Evolutionary conservation across 1,140 invertebrate species (phyloP).

Genomic region (Drosophila paulistorum): DNA sequence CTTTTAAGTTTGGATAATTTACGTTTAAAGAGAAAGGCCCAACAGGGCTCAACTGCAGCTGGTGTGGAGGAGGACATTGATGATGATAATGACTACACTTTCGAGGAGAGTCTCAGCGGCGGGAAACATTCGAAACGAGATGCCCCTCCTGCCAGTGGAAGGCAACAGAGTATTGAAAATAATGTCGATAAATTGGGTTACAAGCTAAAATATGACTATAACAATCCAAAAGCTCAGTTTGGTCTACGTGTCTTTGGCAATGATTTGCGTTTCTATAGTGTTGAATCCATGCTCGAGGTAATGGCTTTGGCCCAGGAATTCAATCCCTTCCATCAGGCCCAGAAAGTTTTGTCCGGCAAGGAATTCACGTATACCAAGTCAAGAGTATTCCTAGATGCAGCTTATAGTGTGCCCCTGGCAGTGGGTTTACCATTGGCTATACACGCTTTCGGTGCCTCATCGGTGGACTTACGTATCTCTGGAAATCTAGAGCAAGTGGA

Average conservation of each 20-base stretch:
- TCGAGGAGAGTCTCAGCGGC: conserved; percentile 38
- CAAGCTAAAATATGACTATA: conserved; percentile 83
- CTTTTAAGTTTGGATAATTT: conserved; percentile 68
- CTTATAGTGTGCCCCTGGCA: conserved; percentile 92
- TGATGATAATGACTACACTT: conserved; percentile 56
- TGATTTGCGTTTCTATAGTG: conserved; percentile 88
- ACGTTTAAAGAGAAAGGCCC: conserved; percentile 58
- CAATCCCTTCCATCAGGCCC: conserved; percentile 87
- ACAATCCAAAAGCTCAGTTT: conserved; percentile 84
- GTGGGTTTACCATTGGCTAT: conserved; percentile 93
- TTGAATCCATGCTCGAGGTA: conserved; percentile 88
- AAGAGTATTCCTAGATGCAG: conserved; percentile 92
- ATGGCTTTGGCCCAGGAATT: conserved; percentile 85
- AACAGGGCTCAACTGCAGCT: neutral
- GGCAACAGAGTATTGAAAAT: conserved; percentile 59
- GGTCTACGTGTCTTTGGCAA: conserved; percentile 90
- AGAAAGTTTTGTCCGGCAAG: conserved; percentile 89
- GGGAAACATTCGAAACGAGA: conserved; percentile 34
- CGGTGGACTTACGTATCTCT: conserved; percentile 91
- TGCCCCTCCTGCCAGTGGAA: conserved; percentile 1
- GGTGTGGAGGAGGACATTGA: neutral
- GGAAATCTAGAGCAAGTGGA: conserved; percentile 86
- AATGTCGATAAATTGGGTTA: conserved; percentile 72
- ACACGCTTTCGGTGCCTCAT: conserved; percentile 92
- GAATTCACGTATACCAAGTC: conserved; percentile 92